Conservation (phyloP, 2,888 invertebrate species). For the Plebejus anna region DNA sequence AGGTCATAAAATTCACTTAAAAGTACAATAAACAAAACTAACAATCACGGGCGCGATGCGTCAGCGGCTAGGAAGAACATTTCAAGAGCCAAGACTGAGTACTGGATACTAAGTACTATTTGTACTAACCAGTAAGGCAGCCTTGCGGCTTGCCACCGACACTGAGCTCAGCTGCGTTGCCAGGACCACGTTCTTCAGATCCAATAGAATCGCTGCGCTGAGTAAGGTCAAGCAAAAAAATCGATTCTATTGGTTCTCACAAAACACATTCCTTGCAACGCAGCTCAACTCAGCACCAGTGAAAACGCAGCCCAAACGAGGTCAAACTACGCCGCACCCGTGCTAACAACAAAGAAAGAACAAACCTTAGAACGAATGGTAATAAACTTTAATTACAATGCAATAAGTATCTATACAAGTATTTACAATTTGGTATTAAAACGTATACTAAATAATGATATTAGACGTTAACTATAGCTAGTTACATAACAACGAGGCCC, state of each 20-base stretch:
- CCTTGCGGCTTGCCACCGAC: not conserved
- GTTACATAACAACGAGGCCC: conserved; percentile 68
- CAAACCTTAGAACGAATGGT: conserved; percentile 77
- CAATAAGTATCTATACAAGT: conserved; percentile 77
- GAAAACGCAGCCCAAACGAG: not conserved
- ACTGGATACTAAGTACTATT: not conserved
- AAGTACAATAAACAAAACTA: conserved; percentile 70
- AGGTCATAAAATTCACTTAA: conserved; percentile 43
- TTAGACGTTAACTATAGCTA: conserved; percentile 58
- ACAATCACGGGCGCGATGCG: conserved; percentile 35
- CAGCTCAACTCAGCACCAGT: not conserved
- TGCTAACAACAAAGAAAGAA: conserved; percentile 68
- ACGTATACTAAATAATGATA: conserved; percentile 74
- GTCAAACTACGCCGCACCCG: not conserved
- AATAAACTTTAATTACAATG: conserved; percentile 75
- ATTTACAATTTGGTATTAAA: conserved; percentile 79
- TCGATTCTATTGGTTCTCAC: not conserved
- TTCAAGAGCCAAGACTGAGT: not conserved
- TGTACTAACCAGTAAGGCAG: not conserved
- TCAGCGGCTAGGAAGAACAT: not conserved
- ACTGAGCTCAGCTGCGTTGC: not conserved
- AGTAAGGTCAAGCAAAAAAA: not conserved
- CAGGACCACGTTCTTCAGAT: not conserved
- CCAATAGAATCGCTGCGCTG: not conserved
- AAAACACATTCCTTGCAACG: not conserved